Percentiles rank a stretch among this genome's conserved stretches.
Conservation (phyloP, 2,113 vertebrate species). For the Lycaon pictus region DNA sequence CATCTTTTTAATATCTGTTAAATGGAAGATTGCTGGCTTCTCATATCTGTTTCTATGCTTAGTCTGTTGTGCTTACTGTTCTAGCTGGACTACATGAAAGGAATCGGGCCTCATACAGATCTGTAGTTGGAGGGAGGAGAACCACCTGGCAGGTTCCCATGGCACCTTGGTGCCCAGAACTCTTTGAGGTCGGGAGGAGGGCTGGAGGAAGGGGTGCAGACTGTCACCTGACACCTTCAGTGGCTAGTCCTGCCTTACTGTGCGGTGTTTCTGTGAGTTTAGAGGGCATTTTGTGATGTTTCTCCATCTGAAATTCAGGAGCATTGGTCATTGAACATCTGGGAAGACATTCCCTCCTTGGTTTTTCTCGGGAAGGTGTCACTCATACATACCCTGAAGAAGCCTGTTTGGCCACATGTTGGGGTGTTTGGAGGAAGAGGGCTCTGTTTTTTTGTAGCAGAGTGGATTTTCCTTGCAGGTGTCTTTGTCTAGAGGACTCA, state of each 20-base stretch:
- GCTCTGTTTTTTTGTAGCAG: background rate
- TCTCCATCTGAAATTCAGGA: background rate
- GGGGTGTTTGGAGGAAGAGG: background rate
- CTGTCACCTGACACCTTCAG: rapidly evolving
- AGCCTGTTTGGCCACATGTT: rapidly evolving
- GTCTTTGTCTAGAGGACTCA: background rate
- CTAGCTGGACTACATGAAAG: background rate
- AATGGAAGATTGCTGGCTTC: background rate
- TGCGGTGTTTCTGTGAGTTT: background rate
- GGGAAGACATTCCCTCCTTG: background rate
- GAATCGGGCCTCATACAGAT: background rate
- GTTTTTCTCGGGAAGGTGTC: background rate
- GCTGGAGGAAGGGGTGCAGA: rapidly evolving
- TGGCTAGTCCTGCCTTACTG: background rate
- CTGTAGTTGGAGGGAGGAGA: background rate
- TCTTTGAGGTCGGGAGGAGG: rapidly evolving
- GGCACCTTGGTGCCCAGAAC: background rate
- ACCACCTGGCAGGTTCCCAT: background rate
- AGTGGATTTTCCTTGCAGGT: background rate
- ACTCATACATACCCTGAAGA: background rate
- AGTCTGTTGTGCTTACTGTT: rapidly evolving
- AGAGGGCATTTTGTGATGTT: background rate
- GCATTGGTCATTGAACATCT: background rate
- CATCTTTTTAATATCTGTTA: no score
- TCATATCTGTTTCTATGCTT: rapidly evolving